Percentiles rank a stretch among this genome's conserved stretches.
phyloP scores from a whole-genome alignment of 2,888 invertebrate genomes.

The Carabus problematicus region DNA sequence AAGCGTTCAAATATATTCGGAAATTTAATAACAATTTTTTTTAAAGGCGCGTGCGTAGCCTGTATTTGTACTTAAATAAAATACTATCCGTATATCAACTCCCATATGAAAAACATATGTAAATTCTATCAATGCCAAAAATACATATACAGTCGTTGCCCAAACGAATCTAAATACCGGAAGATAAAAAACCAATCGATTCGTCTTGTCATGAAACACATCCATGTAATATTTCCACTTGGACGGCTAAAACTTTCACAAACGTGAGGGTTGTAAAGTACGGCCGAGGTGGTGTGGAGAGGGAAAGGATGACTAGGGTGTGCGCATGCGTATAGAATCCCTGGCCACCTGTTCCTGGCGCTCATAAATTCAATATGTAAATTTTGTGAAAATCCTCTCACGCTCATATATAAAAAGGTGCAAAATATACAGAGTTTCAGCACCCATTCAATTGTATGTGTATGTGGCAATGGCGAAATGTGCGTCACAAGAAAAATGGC shows the following conservation, averaged over 20 bases:
- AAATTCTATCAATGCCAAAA: constrained; percentile 29
- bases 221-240: too few species aligned
- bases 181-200: constrained; percentile 36
- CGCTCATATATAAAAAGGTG: constrained; percentile 30
- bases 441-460: background rate
- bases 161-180: constrained; percentile 20
- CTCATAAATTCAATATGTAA: constrained; percentile 38
- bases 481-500: constrained; percentile 15
- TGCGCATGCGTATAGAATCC: constrained; percentile 14
- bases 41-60: too few species aligned
- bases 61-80: too few species aligned
- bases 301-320: background rate
- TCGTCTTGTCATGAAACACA: constrained; percentile 18
- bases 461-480: background rate
- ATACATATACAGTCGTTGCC: constrained; percentile 14
- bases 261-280: too few species aligned
- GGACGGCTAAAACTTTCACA: too few species aligned
- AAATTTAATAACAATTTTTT: too few species aligned
- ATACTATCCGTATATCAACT: too few species aligned
- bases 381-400: constrained; percentile 29
- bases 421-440: constrained; percentile 13
- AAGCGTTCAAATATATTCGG: too few species aligned
- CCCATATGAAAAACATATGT: constrained; percentile 33
- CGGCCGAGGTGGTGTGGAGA: background rate
- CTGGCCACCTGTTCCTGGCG: constrained; percentile 38